A percentile compares a stretch with the other conserved stretches of the same genome.
Conservation (phyloP, 1,140 invertebrate genomes). For the Lethocerus indicus region DNA sequence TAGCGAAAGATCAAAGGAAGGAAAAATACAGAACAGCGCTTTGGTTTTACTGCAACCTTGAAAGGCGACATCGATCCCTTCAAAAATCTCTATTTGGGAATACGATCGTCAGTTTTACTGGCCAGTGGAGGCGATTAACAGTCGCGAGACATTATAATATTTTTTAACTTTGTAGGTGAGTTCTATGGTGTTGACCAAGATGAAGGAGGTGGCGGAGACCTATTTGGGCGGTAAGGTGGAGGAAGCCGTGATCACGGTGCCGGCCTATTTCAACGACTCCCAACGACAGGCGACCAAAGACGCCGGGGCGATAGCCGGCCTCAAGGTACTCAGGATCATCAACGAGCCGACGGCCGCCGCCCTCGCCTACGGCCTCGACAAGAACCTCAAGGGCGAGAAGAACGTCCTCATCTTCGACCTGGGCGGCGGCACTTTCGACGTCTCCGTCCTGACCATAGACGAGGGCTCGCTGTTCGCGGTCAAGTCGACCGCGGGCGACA, state of each 20-base stretch:
- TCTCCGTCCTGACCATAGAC: conserved; percentile 72
- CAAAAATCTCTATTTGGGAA: too few relatives aligned
- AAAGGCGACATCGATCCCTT: too few relatives aligned
- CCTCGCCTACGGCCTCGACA: conserved; percentile 68
- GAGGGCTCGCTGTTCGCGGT: conserved; percentile 51
- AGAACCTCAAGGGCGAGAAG: conserved; percentile 58
- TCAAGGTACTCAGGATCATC: conserved; percentile 68
- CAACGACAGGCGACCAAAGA: conserved; percentile 84
- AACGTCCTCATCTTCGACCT: conserved; percentile 60
- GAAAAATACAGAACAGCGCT: too few relatives aligned
- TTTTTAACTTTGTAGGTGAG: conserved; percentile 22
- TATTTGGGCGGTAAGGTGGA: conserved; percentile 24
- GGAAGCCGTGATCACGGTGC: conserved; percentile 28
- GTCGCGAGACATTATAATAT: background rate
- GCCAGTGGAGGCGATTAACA: too few relatives aligned
- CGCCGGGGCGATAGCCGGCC: conserved; percentile 47
- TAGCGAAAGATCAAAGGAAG: too few relatives aligned
- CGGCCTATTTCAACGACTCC: conserved; percentile 58
- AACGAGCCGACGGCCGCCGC: conserved; percentile 68
- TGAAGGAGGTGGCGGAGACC: conserved; percentile 38
- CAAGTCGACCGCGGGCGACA: conserved; percentile 43
- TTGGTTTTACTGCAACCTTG: too few relatives aligned
- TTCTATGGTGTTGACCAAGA: conserved; percentile 43
- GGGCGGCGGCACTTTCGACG: conserved; percentile 65
- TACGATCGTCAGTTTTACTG: too few relatives aligned